Base-by-base conservation (phyloP, 2,113 vertebrate species). In the Phalacrocorax brasilianus region DNA sequence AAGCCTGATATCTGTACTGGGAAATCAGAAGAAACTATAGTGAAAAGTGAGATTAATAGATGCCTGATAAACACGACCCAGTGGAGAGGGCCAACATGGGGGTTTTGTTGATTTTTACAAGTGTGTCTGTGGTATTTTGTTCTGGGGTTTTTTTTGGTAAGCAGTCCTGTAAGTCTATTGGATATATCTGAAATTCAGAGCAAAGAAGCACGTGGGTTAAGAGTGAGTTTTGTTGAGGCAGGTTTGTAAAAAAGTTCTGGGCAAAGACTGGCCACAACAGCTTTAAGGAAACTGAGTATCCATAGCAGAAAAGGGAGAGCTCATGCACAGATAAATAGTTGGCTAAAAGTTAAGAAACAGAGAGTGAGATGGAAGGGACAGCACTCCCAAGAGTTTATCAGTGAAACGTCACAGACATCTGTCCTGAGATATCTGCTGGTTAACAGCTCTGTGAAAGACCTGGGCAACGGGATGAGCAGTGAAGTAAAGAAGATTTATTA, bases 71-170 rank as follows among this genome's bases (percentile, higher is more conserved):
- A n/a, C 7, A 21, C 2, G 1, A 56, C 28, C 15, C 5, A 40
- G 20, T 18, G 14, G 16, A 82, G 44, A 65, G 3, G 55, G 10
- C 42, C 24, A 42, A 20, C 23, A 15, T 4, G 6, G 6, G 4
- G 0, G 1, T 30, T 58, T 53, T 7, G 23, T 15, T n/a, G 19
- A 38, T 38, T n/a, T 63, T 6, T 42, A 9, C 4, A 4, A 32
- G 4, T 28, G 12, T 33, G 22, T 30, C 53, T 15, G 27, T 40
- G 11, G 49, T n/a, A 24, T 5, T 72, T 45, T 23, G 20, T 4
- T 53, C 52, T 4, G n/a, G 21, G 8, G 40, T 52, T 62, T 65
- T 62, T 68, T 63, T n/a, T 45, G 44, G 24, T 38, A 33, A 44
- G 42, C 6, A 50, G 35, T 44, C n/a, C n/a, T 81, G 8, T 24